Evolutionary conservation across 1,140 invertebrate genomes (phyloP).

Genomic region (Procambarus virginalis): DNA sequence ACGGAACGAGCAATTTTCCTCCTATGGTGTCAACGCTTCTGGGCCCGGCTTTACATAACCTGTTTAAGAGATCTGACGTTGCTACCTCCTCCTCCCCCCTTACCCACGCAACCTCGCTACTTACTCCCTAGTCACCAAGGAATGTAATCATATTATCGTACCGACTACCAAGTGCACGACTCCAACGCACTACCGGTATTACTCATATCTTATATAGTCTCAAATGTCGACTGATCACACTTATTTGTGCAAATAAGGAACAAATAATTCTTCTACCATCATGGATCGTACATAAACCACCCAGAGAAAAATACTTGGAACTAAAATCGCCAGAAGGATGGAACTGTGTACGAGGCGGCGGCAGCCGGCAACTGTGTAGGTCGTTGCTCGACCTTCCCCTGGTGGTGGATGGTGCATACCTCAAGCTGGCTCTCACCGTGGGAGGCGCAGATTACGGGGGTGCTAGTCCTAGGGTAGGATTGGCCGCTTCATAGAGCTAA

Average conservation of each 20-base stretch:
- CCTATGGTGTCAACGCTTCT: neutral
- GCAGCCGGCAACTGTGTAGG: neutral
- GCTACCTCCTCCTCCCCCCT: neutral
- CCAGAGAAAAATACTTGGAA: neutral
- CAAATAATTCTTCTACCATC: too few relatives aligned
- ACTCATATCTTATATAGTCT: too few relatives aligned
- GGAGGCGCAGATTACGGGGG: neutral
- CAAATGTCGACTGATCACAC: too few relatives aligned
- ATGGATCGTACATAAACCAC: too few relatives aligned
- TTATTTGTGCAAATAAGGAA: too few relatives aligned
- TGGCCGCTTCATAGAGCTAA: too few relatives aligned
- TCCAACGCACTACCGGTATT: neutral
- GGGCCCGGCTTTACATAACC: slow-evolving; percentile 24
- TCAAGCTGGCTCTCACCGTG: neutral
- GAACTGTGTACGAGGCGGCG: neutral
- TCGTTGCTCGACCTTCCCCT: slow-evolving; percentile 7
- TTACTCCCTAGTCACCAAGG: neutral
- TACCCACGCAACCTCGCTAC: neutral
- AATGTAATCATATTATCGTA: neutral
- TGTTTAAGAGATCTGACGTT: neutral
- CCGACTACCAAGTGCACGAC: neutral
- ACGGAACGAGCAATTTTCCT: neutral
- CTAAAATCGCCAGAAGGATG: too few relatives aligned
- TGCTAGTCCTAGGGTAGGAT: neutral
- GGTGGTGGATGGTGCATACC: neutral